These are phyloP conservation scores for Bergia puertoricense DNA, from an alignment of 92 coral and sea anemone species.

Conservation along the genomic window DNA sequence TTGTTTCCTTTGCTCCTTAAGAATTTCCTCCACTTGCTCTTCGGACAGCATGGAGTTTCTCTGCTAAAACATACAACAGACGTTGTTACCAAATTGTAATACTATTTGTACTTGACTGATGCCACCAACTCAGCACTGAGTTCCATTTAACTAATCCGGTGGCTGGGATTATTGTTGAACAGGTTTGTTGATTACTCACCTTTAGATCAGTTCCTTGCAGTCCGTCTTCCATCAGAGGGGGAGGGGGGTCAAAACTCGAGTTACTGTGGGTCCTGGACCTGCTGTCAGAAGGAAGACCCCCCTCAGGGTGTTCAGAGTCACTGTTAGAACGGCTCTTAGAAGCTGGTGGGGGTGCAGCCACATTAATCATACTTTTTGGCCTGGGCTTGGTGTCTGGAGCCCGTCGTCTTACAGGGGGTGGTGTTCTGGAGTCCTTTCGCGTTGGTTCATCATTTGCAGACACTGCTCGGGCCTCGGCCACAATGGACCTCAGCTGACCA, in stretches of 20 bases:
- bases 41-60: conserved; percentile 55
- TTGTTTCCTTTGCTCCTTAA: conserved; percentile 85
- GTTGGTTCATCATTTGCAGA: conserved; percentile 47
- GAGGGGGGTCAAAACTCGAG: conserved; percentile 70
- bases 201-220: conserved; percentile 34
- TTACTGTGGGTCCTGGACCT: conserved; percentile 49
- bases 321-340: conserved; percentile 34
- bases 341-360: conserved; percentile 32
- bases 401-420: conserved; percentile 50
- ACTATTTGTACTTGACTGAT: neutral
- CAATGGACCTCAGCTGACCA: conserved; percentile 67
- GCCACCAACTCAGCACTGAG: neutral
- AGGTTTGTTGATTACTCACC: neutral
- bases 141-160: too few species aligned
- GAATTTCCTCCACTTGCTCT: conserved; percentile 73
- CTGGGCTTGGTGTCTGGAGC: conserved; percentile 73
- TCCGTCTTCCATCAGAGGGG: conserved; percentile 63
- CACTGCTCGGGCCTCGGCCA: conserved; percentile 70
- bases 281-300: neutral
- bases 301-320: conserved; percentile 25
- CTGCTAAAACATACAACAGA: conserved; percentile 9
- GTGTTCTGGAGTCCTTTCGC: conserved; percentile 43
- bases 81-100: neutral
- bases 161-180: too few species aligned
- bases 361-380: conserved; percentile 63